phyloP scores from a whole-genome alignment of 2,888 invertebrate genomes.

The Himalopsyche tibetana region DNA sequence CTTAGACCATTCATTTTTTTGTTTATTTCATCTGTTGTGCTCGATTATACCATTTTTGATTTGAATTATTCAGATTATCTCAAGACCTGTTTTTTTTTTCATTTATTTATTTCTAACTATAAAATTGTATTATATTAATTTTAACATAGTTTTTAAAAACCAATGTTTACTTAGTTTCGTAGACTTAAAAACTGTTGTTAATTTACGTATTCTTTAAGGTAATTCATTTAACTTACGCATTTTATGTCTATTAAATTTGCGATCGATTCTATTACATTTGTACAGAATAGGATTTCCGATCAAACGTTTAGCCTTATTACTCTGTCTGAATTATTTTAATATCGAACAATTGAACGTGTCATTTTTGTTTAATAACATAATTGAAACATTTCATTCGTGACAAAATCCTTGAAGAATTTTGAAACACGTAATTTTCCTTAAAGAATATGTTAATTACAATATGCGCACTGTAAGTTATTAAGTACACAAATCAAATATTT shows the following conservation, averaged over 20 bases:
- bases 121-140: slow-evolving; percentile 43
- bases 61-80: neutral
- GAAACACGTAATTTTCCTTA: neutral
- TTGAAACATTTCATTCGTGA: too few relatives aligned
- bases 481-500: neutral
- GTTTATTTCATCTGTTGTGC: neutral
- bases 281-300: too few relatives aligned
- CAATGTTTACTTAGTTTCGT: slow-evolving; percentile 35
- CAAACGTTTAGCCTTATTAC: too few relatives aligned
- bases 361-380: neutral
- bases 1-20: neutral
- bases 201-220: slow-evolving; percentile 18
- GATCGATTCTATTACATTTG: too few relatives aligned
- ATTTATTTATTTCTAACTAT: slow-evolving; percentile 40
- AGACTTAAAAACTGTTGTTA: neutral
- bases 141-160: slow-evolving; percentile 31
- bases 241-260: too few relatives aligned
- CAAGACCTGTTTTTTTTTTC: neutral
- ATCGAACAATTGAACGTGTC: too few relatives aligned
- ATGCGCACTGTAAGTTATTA: neutral
- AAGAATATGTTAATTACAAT: slow-evolving; percentile 33
- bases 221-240: neutral
- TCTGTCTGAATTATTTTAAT: too few relatives aligned
- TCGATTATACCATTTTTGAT: neutral
- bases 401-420: too few relatives aligned